Base-by-base conservation (phyloP, 2,797 vertebrate species). In the Enteromius unitaeniatus region DNA sequence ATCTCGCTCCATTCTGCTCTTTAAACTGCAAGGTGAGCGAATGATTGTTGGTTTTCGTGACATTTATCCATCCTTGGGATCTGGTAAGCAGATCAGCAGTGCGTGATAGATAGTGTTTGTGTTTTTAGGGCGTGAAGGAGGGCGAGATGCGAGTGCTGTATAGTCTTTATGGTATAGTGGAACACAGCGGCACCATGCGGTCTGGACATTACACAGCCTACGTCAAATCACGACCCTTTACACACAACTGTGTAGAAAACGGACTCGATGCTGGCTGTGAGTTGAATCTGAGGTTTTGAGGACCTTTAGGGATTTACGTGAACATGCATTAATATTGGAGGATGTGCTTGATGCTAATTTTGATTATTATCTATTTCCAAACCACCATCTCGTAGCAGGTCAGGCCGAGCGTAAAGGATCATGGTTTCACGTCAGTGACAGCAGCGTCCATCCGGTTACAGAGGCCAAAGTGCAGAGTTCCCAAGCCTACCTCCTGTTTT, bases 401-500 rank as follows among this genome's bases (percentile, higher is more conserved):
- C 93, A 93, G 80, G 86, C 84, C 2, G 94, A 94, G 78, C 81
- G 89, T 5, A 94, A 90, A 90, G 97, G 97, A 79, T 96, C 95
- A 40, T 99, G 98, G 98, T 99, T 97, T 92, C 95, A 99, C 87
- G 89, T 99, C 91, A 99, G 98, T 0, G 98, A 99, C 86, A 96
- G 95, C 23, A 96, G 95, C 0, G 95, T 99, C 64, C 96, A 97
- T 88, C 93, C 96, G 1, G 96, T 97, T 83, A 92, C 96, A 23
- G 91, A 94, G 73, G 88, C 92, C 6, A 96, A 96, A 94, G 98
- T 97, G 82, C 95, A 97, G 83, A 95, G 92, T 87, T 96, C 96
- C 2, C 98, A 99, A 93, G 98, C 98, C 55, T 99, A 99, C 94
- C 97, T 99, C 89, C 96, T 99, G 15, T 99, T 99, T 91, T 99